Percentiles rank a stretch among this genome's conserved stretches.
These are phyloP conservation scores for Gopherus evgoodei DNA, from an alignment of 2,113 vertebrate species.

Conservation along the genomic window DNA sequence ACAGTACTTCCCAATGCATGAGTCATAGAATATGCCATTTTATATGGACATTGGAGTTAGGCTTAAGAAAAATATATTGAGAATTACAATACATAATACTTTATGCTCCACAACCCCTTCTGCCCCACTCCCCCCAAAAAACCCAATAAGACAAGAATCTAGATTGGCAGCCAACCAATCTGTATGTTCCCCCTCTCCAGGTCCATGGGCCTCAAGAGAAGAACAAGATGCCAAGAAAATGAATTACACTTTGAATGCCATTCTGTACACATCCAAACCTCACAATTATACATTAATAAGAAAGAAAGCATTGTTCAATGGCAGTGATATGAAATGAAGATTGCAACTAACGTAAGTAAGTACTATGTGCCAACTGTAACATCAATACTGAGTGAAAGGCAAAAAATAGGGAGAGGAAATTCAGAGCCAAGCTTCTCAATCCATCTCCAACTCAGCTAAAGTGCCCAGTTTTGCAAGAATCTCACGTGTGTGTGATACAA, in stretches of 20 bases:
- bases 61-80: not conserved
- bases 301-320: conserved; percentile 55
- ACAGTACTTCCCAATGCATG: not conserved
- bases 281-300: not conserved
- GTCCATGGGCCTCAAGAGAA: conserved; percentile 46
- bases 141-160: not conserved
- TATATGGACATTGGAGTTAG: conserved; percentile 2
- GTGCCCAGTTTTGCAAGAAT: not conserved
- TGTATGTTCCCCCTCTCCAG: not conserved
- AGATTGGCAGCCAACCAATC: conserved; percentile 14
- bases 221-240: conserved; percentile 66
- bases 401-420: not conserved
- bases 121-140: not conserved
- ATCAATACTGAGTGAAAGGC: conserved; percentile 15
- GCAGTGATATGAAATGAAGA: conserved; percentile 54
- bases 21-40: not conserved
- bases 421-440: not conserved
- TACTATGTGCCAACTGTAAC: not conserved
- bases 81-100: not conserved
- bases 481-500: accelerated
- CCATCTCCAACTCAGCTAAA: not conserved
- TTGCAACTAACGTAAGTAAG: conserved; percentile 4
- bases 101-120: not conserved
- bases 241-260: conserved; percentile 58
- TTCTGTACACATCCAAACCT: conserved; percentile 20